Base-by-base conservation (phyloP, 2,113 vertebrate genomes). In the Synchiropus splendidus region DNA sequence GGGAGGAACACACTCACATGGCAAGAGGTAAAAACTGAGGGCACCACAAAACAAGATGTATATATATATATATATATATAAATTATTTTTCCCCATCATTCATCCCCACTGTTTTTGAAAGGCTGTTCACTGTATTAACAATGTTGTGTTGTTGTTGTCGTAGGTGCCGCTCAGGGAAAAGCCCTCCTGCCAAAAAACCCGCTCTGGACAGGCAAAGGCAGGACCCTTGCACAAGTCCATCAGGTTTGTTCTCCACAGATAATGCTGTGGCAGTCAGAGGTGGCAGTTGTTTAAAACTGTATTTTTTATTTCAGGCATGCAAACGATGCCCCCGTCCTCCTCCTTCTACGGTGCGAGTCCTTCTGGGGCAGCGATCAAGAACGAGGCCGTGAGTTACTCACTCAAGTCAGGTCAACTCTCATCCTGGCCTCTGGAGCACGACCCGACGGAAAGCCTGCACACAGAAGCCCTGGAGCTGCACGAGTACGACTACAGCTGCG, bases 1-100 rank as follows among this genome's bases (percentile, higher is more conserved):
- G 17, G 86, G 86, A 6, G 84, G 86, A 12, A 86, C 77, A 43
- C 83, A 84, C 36, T 77, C 75, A 38, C 85, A 84, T 30, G 75
- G 73, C 3, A 83, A 82, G 61, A 86, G 86, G 88, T 88, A 71
- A 37, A 38, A 27, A 11, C 10, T 11, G n/a, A n/a, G n/a, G n/a
- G n/a, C n/a, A n/a, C n/a, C n/a, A n/a, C n/a, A n/a, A n/a, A n/a
- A n/a, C n/a, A n/a, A n/a, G n/a, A n/a, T n/a, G n/a, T n/a, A n/a
- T n/a, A n/a, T n/a, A n/a, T n/a, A n/a, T n/a, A n/a, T n/a, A n/a
- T n/a, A n/a, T n/a, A n/a, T n/a, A n/a, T n/a, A n/a, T n/a, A n/a
- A n/a, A n/a, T n/a, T n/a, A n/a, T n/a, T n/a, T n/a, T n/a, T n/a
- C n/a, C n/a, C n/a, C n/a, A n/a, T n/a, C n/a, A n/a, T n/a, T n/a